phyloP scores from a whole-genome alignment of 2,888 invertebrate species.

The Pseudanteris insignis region DNA sequence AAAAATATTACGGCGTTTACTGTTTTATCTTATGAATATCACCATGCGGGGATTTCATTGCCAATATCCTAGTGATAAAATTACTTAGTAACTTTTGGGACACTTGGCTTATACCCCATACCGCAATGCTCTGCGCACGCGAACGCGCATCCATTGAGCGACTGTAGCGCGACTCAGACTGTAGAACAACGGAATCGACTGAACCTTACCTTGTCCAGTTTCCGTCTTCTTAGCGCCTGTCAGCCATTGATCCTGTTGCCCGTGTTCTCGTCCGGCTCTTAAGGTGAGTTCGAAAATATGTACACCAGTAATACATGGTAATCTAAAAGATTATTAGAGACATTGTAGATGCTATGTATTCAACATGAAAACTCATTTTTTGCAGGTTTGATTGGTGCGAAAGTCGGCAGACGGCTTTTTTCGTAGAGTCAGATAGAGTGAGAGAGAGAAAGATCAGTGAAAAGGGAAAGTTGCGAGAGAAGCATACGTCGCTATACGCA shows the following conservation, averaged over 20 bases:
- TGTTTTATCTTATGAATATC: no score
- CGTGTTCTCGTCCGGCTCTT: conserved; percentile 61
- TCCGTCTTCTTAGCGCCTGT: conserved; percentile 63
- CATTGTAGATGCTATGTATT: not conserved
- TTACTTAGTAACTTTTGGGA: no score
- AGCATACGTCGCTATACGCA: conserved; percentile 44
- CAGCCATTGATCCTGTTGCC: conserved; percentile 60
- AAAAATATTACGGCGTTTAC: no score
- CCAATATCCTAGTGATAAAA: no score
- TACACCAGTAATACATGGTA: not conserved
- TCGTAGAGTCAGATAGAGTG: conserved; percentile 1
- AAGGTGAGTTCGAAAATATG: conserved; percentile 47
- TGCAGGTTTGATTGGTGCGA: conserved; percentile 27
- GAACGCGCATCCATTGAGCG: conserved; percentile 20
- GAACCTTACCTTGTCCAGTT: conserved; percentile 39
- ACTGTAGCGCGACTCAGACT: conserved; percentile 12
- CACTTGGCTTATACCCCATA: no score
- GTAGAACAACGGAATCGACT: conserved; percentile 5
- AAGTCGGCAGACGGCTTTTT: conserved; percentile 11
- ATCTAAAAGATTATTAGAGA: not conserved
- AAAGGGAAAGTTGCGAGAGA: conserved; percentile 14
- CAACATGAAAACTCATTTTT: not conserved
- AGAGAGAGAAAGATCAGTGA: conserved; percentile 8
- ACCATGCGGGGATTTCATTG: no score
- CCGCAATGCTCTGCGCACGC: conserved; percentile 23